Conservation (phyloP, 1,140 invertebrate species). For the Drosophila burlai region DNA sequence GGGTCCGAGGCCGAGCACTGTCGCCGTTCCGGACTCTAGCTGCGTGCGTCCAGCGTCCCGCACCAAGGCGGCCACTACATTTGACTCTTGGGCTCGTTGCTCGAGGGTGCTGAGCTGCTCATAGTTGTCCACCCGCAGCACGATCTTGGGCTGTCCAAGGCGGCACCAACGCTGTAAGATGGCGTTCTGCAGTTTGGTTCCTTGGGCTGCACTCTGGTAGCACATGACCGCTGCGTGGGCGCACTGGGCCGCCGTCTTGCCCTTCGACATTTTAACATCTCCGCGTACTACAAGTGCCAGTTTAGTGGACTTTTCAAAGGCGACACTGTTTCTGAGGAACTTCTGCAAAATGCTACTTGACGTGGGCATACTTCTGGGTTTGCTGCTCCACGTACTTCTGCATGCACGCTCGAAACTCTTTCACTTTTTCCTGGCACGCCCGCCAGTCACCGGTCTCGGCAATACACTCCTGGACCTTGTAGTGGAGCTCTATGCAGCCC, state of each 20-base stretch:
- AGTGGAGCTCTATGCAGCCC: conserved; percentile 95
- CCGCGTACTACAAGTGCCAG: conserved; percentile 91
- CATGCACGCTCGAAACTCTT: conserved; percentile 93
- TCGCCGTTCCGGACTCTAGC: conserved; percentile 88
- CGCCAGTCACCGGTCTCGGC: conserved; percentile 95
- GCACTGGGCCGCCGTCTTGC: conserved; percentile 93
- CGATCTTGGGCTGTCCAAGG: conserved; percentile 91
- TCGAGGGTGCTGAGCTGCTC: conserved; percentile 86
- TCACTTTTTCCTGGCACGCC: conserved; percentile 93
- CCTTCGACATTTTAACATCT: conserved; percentile 92
- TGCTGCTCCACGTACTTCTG: conserved; percentile 86
- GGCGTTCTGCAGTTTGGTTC: conserved; percentile 76
- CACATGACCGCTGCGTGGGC: conserved; percentile 91
- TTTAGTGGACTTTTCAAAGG: conserved; percentile 85
- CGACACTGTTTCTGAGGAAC: conserved; percentile 45
- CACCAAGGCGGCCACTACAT: conserved; percentile 89
- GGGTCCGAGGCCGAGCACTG: conserved; percentile 92
- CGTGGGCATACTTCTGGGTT: conserved; percentile 75
- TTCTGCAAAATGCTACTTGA: conserved; percentile 70
- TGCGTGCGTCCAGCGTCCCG: conserved; percentile 93
- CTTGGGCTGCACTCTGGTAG: conserved; percentile 86
- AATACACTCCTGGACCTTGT: conserved; percentile 95
- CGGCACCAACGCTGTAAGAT: conserved; percentile 88
- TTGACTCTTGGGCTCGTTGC: conserved; percentile 86
- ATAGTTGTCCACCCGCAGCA: conserved; percentile 87